Evolutionary conservation across 2,888 invertebrate genomes (phyloP).

Genomic region (Agriopis leucophaearia): DNA sequence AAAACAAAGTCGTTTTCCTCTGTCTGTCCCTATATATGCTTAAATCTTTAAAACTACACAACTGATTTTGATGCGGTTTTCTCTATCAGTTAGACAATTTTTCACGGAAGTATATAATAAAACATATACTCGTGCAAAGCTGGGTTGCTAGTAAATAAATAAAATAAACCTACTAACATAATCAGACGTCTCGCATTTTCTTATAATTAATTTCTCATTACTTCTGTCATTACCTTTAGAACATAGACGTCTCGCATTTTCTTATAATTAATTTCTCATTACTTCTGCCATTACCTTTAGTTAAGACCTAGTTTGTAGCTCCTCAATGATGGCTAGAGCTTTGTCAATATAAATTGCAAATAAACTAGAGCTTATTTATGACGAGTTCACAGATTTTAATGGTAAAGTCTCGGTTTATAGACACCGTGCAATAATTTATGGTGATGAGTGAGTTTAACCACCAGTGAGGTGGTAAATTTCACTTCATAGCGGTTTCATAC

Average conservation of each 20-base stretch:
- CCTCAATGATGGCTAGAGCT: constrained; percentile 20
- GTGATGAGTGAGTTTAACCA: constrained; percentile 27
- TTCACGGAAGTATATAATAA: too few species aligned
- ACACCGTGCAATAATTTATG: constrained; percentile 23
- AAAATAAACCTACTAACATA: too few species aligned
- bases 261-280: constrained; percentile 13
- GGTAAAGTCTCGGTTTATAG: constrained; percentile 11
- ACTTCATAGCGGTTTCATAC: constrained; percentile 9
- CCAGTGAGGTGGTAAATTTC: too few species aligned
- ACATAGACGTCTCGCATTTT: too few species aligned
- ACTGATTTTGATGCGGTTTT: too few species aligned
- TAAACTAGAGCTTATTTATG: constrained; percentile 24
- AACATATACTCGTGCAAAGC: too few species aligned
- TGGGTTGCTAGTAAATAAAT: too few species aligned
- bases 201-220: constrained; percentile 15
- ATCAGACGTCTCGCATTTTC: too few species aligned
- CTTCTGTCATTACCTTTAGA: constrained; percentile 15
- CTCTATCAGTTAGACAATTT: too few species aligned
- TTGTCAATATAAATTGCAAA: constrained; percentile 24
- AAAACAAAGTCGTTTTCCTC: too few species aligned
- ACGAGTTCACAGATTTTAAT: constrained; percentile 20
- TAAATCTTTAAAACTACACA: too few species aligned
- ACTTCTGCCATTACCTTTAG: constrained; percentile 16
- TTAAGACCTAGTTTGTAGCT: constrained; percentile 8
- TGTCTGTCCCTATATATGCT: too few species aligned